These are phyloP conservation scores for Cotesia typhae DNA, from an alignment of 1,140 invertebrate genomes.

Conservation along the genomic window DNA sequence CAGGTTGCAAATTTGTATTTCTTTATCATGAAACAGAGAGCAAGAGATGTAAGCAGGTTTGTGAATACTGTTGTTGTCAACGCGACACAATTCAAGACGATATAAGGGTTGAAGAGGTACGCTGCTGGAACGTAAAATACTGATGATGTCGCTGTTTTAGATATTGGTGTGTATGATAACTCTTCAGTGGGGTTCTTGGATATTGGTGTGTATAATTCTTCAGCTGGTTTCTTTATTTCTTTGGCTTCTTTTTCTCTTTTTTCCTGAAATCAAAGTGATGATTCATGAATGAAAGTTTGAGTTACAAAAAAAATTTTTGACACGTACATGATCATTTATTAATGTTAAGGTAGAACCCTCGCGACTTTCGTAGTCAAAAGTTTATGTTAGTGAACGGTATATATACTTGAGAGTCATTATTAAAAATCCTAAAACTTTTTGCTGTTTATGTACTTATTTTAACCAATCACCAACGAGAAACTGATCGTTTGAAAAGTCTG, in stretches of 20 bases:
- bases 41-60: conserved; percentile 81
- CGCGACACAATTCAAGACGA: conserved; percentile 88
- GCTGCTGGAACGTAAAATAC: conserved; percentile 76
- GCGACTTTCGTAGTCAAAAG: too few species aligned
- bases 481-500: too few species aligned
- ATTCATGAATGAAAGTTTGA: neutral
- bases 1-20: conserved; percentile 71
- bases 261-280: conserved; percentile 42
- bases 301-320: neutral
- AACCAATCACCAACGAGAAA: too few species aligned
- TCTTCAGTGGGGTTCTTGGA: conserved; percentile 24
- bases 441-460: too few species aligned
- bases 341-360: too few species aligned
- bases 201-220: conserved; percentile 24
- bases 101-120: conserved; percentile 94
- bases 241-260: conserved; percentile 42
- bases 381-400: too few species aligned
- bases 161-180: conserved; percentile 36
- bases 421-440: too few species aligned
- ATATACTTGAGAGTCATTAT: too few species aligned
- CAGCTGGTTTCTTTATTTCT: conserved; percentile 50
- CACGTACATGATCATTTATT: neutral
- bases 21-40: conserved; percentile 76
- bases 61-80: conserved; percentile 90
- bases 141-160: conserved; percentile 44